phyloP scores from a whole-genome alignment of 2,113 vertebrate genomes.

The Oxyura jamaicensis region DNA sequence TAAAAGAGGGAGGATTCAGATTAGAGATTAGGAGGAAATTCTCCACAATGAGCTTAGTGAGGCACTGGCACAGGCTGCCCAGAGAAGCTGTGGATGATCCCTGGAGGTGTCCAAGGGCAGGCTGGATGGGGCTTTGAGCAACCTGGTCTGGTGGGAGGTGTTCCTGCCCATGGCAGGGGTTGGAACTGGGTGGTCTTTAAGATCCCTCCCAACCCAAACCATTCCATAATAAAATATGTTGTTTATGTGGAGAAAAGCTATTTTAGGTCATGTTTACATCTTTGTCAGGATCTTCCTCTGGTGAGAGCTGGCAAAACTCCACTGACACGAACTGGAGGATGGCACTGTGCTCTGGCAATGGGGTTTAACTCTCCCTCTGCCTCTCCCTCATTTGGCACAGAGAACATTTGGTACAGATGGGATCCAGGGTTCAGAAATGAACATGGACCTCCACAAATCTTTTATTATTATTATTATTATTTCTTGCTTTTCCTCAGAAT shows the following conservation, averaged over 20 bases:
- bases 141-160: too few species aligned
- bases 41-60: too few species aligned
- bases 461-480: neutral
- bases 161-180: too few species aligned
- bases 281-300: neutral
- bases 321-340: neutral
- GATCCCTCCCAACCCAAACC: too few species aligned
- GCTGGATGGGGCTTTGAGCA: too few species aligned
- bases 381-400: neutral
- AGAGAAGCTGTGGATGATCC: too few species aligned
- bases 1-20: too few species aligned
- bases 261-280: neutral
- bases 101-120: too few species aligned
- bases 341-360: neutral
- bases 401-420: neutral
- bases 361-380: neutral
- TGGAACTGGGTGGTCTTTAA: too few species aligned
- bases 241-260: neutral
- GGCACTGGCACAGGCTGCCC: too few species aligned
- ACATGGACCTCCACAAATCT: neutral
- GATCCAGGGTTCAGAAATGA: neutral
- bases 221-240: neutral
- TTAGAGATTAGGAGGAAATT: too few species aligned
- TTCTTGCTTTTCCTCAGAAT: conserved; percentile 2
- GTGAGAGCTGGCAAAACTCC: neutral